Evolutionary conservation across 2,797 vertebrate species (phyloP).

Genomic region (Masticophis lateralis): DNA sequence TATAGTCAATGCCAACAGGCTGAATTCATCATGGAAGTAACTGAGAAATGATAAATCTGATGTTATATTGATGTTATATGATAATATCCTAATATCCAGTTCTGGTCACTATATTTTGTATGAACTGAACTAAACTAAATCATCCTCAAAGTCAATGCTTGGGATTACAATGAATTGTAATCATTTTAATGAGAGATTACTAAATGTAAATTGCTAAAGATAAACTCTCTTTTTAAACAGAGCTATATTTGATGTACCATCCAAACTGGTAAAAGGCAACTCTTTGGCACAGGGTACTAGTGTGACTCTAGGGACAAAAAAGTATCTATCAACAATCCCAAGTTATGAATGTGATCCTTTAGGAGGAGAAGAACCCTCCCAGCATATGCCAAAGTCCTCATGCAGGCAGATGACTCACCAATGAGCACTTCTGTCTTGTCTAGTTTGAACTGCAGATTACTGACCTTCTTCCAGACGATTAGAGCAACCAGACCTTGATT

Average conservation of each 20-base stretch:
- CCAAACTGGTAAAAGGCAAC: neutral
- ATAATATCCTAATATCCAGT: neutral
- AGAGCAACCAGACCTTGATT: neutral
- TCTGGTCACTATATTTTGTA: neutral
- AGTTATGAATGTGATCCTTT: neutral
- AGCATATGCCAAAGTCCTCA: neutral
- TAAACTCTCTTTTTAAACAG: neutral
- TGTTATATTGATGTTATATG: neutral
- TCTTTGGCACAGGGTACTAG: neutral
- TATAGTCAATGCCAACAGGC: neutral
- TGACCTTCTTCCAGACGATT: neutral
- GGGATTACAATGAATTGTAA: neutral
- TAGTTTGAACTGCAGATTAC: neutral
- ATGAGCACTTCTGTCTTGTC: neutral
- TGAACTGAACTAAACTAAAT: neutral
- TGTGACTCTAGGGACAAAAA: neutral
- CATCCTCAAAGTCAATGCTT: neutral
- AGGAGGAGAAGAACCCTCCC: neutral
- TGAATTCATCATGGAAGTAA: neutral
- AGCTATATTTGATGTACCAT: neutral
- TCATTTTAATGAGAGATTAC: neutral
- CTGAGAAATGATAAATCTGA: neutral
- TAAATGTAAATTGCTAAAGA: neutral
- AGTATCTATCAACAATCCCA: neutral
- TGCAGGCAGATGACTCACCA: neutral